A percentile compares a stretch with the other conserved stretches of the same genome.
phyloP scores from a whole-genome alignment of 2,113 vertebrate genomes.

The Rhinoptilus africanus region DNA sequence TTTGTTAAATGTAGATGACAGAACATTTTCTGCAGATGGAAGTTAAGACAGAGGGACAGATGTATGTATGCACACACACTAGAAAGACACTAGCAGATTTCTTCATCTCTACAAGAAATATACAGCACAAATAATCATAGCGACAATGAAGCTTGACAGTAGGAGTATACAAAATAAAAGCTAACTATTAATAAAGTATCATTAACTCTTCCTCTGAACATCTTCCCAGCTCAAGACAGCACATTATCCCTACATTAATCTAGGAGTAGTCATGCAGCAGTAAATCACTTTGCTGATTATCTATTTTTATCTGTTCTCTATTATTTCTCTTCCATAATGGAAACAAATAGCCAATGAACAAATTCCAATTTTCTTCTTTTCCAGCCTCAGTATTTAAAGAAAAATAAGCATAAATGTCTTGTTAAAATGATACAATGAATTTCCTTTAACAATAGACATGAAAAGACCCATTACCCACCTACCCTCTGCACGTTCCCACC shows the following conservation, averaged over 20 bases:
- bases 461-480: not conserved
- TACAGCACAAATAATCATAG: not conserved
- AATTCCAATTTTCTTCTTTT: not conserved
- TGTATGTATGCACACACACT: not conserved
- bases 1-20: not conserved
- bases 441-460: not conserved
- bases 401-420: not conserved
- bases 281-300: slow-evolving; percentile 37
- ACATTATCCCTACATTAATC: slow-evolving; percentile 45
- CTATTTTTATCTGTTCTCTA: slow-evolving; percentile 25
- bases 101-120: not conserved
- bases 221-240: not conserved
- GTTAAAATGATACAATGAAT: not conserved
- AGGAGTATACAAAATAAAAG: slow-evolving; percentile 16
- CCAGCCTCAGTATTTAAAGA: not conserved
- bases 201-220: slow-evolving; percentile 25
- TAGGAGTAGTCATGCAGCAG: slow-evolving; percentile 25
- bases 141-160: slow-evolving; percentile 23
- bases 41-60: not conserved
- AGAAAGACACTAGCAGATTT: not conserved
- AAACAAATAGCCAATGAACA: slow-evolving; percentile 21
- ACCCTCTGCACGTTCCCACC: not conserved
- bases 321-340: slow-evolving; percentile 20
- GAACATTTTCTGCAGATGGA: not conserved
- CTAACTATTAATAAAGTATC: slow-evolving; percentile 52